Base-by-base conservation (phyloP, 2,797 vertebrate species). In the Ataeniobius toweri region DNA sequence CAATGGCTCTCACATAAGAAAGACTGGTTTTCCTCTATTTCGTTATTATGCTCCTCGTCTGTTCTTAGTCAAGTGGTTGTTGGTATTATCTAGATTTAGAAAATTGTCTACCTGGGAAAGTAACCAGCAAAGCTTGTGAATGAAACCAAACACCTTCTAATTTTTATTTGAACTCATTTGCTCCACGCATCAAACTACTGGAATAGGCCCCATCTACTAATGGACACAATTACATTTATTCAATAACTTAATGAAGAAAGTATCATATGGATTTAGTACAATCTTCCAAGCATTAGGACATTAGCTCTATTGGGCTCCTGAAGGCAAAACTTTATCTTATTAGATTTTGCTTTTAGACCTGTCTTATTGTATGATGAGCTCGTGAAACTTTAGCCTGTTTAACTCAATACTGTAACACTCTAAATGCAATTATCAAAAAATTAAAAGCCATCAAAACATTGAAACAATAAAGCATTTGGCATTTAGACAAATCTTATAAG, bases 211-310 rank as follows among this genome's bases (percentile, higher is more conserved):
- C 4, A n/a, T 44, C 65, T 46, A 6, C 0, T n/a, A 68, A 68
- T 68, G 22, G 5, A 68, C 41, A 68, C 5, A 46, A 46, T 68
- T 24, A n/a, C 3, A 24, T 41, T 44, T 68, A 46, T n/a, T 68
- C 12, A 68, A 68, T 68, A 68, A 46, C 39, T 68, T 68, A 46
- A 68, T 46, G 67, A 44, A 46, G 41, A 68, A 44, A n/a, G 12
- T 46, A 68, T 68, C 67, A 68, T 46, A 5, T 2, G 22, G 41
- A 6, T 44, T 41, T 12, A 59, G 16, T 22, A 55, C 53, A 26
- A 58, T 58, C 20, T 22, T 28, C 58, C 26, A 8, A 24, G 39
- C 39, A 68, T 44, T n/a, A 44, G 39, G 18, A 44, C n/a, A 68
- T 68, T 39, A 44, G 65, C 36, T n/a, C 6, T 4, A 13, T 5